Evolutionary conservation across 35 echinoderm and acorn worm species (phyloP).

Genomic region (Holothuria glaberrima): DNA sequence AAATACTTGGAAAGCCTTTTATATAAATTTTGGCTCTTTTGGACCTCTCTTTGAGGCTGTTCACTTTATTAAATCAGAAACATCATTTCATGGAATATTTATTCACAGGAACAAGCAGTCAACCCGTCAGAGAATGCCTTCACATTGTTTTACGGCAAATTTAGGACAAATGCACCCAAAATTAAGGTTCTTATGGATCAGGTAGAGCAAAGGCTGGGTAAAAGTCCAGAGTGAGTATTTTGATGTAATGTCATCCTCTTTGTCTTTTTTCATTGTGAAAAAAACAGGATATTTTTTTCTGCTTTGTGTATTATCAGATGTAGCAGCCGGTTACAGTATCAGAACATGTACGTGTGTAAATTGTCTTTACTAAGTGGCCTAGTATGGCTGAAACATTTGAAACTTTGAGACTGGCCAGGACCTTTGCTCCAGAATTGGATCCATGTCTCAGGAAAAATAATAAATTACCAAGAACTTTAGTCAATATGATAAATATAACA

Average conservation of each 20-base stretch:
- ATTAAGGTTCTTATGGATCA: slow-evolving; percentile 97
- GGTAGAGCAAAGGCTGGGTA: slow-evolving; percentile 82
- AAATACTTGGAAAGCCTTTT: background rate
- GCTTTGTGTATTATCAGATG: too few relatives aligned
- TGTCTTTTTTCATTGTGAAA: background rate
- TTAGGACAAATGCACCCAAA: slow-evolving; percentile 89
- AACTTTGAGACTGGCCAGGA: too few relatives aligned
- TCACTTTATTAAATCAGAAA: background rate
- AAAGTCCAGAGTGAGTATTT: slow-evolving; percentile 89
- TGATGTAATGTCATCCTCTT: background rate
- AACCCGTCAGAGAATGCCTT: slow-evolving; percentile 98
- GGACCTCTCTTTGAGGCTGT: too few relatives aligned
- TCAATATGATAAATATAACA: too few relatives aligned
- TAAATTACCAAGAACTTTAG: too few relatives aligned
- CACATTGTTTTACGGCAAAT: slow-evolving; percentile 97
- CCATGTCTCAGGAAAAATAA: too few relatives aligned
- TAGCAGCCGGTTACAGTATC: too few relatives aligned
- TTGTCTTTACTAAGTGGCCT: too few relatives aligned
- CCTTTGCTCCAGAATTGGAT: too few relatives aligned
- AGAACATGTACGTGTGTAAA: too few relatives aligned
- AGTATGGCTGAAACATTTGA: too few relatives aligned
- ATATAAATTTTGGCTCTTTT: background rate
- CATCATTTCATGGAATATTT: background rate
- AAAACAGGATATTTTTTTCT: too few relatives aligned
- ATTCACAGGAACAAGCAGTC: slow-evolving; percentile 46